Base-by-base conservation (phyloP, 1,140 invertebrate genomes). In the Bombus cullumanus region DNA sequence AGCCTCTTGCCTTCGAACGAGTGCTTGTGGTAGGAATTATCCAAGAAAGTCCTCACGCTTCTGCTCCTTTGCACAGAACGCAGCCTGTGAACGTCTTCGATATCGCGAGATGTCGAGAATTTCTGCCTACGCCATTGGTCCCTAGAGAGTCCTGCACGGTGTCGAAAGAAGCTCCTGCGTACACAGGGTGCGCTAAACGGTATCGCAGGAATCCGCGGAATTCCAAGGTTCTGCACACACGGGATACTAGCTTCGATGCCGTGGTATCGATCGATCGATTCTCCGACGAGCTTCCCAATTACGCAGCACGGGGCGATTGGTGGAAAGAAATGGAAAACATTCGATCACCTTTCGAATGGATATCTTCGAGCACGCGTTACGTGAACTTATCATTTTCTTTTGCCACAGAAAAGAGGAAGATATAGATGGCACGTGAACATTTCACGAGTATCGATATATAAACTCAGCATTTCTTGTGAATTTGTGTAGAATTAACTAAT, bases 141-240 rank as follows among this genome's bases (percentile, higher is more conserved):
- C 31, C 66, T 53, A 22, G 34, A 47, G 83, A 86, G 59, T 77
- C 57, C 28, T 73, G 73, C 64, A 68, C 62, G 37, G 83, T 86
- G 88, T 86, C 88, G 85, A 89, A 89, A 77, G 88, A 80, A 86
- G 69, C 79, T 81, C 9, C 75, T 59, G 84, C 43, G 86, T 80
- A 78, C 78, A 78, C 62, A 78, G 78, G 77, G 76, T 89, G 81
- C 82, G 89, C 39, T 83, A 69, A 91, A 88, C 81, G 87, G 80
- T 87, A 87, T 86, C 85, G 84, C 83, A 73, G 79, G 84, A 89
- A 91, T 87, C 43, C 69, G 31, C 37, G 81, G 81, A 86, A 91
- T 91, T 85, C 75, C 88, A 90, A 90, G 89, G 88, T 87, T 87
- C 75, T 81, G 81, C 62, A 37, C 57, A 39, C 88, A 71, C 80